Evolutionary conservation across 2,797 vertebrate species (phyloP).

Genomic region (Spinus pinus): DNA sequence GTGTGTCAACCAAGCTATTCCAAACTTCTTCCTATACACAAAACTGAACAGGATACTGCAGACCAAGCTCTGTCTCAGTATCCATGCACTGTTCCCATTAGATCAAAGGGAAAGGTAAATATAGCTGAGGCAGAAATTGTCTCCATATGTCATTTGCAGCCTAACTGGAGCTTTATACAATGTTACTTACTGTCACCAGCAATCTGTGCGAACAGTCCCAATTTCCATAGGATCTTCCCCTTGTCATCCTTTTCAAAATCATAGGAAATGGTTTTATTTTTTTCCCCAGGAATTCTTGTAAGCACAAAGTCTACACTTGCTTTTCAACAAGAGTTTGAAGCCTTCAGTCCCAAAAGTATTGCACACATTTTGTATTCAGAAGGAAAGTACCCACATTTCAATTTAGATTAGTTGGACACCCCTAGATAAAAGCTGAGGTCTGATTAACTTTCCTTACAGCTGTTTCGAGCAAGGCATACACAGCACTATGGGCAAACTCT

Average conservation of each 20-base stretch:
- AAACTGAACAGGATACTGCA: not conserved
- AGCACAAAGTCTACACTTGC: not conserved
- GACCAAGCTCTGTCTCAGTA: not conserved
- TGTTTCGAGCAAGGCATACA: not conserved
- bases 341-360: not conserved
- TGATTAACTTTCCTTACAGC: not conserved
- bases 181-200: constrained; percentile 33
- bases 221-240: constrained; percentile 3
- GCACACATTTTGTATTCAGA: not conserved
- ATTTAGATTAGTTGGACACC: not conserved
- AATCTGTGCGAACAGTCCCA: constrained; percentile 24
- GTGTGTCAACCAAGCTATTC: not conserved
- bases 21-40: not conserved
- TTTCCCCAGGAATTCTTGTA: not conserved
- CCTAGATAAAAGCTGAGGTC: constrained; percentile 31
- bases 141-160: constrained; percentile 22
- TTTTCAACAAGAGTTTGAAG: constrained; percentile 21
- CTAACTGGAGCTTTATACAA: constrained; percentile 9
- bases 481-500: not conserved
- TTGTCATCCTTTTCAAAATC: not conserved
- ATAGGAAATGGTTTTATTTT: not conserved
- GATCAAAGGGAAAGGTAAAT: constrained; percentile 57
- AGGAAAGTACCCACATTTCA: not conserved
- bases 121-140: constrained; percentile 36
- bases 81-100: not conserved